Base-by-base conservation (phyloP, 2,113 vertebrate genomes). In the Poicephalus gulielmi region DNA sequence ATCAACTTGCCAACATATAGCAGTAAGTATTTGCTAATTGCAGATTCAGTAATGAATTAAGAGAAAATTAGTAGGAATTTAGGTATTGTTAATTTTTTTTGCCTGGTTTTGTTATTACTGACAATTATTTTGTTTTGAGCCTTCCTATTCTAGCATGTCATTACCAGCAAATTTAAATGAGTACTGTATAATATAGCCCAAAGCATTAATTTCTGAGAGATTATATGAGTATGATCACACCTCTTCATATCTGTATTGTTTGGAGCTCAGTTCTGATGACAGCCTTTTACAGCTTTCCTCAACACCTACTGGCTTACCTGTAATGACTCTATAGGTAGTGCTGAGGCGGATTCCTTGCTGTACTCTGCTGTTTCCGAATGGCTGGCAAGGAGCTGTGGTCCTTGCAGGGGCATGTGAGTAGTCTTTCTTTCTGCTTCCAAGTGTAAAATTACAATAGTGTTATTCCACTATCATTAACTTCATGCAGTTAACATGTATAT, bases 271-370 rank as follows among this genome's bases (percentile, higher is more conserved):
- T 53, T 79, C 19, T 92, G 33, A 60, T 44, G 18, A 46, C 27
- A 44, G 37, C 23, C 35, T 52, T 62, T 49, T 19, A 55, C 10
- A n/a, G 67, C 41, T 64, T 76, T 73, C 67, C 35, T 57, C 66
- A 94, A 28, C 31, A 44, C 2, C 35, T 49, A 20, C 83, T 25
- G 79, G 35, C 82, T 97, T 97, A 98, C 98, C 98, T 93, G 97
- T n/a, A 96, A 49, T 2, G 76, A 93, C 49, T 95, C 87, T n/a
- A 30, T 27, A 4, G 46, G 82, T 15, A 44, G 86, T 17, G 76
- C 88, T 74, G 96, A 90, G 55, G 8, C 3, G 13, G 86, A 70
- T 50, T 96, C 94, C 46, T 96, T 85, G 17, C 30, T 27, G 69
- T 53, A 50, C 28, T 62, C 69, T 49, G 59, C 60, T 62, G 85